Percentiles rank a stretch among this genome's conserved stretches.
These are phyloP conservation scores for Sebastes matsubarae DNA, from an alignment of 2,797 vertebrate genomes.

Conservation along the genomic window DNA sequence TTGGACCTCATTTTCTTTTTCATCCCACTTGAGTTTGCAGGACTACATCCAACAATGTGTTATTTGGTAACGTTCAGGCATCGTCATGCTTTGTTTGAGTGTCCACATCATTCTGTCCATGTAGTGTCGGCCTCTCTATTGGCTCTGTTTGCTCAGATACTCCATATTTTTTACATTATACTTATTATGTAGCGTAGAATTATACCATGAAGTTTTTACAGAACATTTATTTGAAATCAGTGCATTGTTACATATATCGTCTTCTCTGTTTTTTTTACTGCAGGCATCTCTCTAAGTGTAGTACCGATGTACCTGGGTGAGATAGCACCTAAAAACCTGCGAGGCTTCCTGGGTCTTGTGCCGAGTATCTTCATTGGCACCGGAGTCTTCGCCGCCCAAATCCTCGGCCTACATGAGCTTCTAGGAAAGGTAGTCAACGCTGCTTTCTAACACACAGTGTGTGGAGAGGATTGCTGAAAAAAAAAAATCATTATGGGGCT, in stretches of 20 bases:
- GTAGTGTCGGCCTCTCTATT: background rate
- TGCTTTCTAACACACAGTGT: background rate
- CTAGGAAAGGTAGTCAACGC: slow-evolving; percentile 84
- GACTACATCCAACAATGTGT: background rate
- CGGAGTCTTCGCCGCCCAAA: slow-evolving; percentile 88
- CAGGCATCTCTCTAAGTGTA: slow-evolving; percentile 90
- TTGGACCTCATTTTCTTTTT: background rate
- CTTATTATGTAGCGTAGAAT: background rate
- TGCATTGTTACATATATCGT: background rate
- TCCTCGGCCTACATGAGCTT: slow-evolving; percentile 90
- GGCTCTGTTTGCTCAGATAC: background rate
- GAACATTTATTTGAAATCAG: background rate
- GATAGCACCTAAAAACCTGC: slow-evolving; percentile 89
- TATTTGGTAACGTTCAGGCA: background rate
- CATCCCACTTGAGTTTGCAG: background rate
- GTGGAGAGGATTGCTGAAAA: background rate
- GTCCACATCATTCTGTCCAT: background rate
- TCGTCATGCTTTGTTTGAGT: background rate
- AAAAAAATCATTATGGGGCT: too few species aligned
- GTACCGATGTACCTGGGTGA: slow-evolving; percentile 94
- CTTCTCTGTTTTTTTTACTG: background rate
- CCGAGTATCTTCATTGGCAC: slow-evolving; percentile 92
- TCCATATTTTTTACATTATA: background rate
- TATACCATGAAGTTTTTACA: background rate
- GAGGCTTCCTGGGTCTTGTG: slow-evolving; percentile 89